A percentile compares a stretch with the other conserved stretches of the same genome.
These are phyloP conservation scores for Xiphydria camelus DNA, from an alignment of 2,888 invertebrate genomes.

Conservation along the genomic window DNA sequence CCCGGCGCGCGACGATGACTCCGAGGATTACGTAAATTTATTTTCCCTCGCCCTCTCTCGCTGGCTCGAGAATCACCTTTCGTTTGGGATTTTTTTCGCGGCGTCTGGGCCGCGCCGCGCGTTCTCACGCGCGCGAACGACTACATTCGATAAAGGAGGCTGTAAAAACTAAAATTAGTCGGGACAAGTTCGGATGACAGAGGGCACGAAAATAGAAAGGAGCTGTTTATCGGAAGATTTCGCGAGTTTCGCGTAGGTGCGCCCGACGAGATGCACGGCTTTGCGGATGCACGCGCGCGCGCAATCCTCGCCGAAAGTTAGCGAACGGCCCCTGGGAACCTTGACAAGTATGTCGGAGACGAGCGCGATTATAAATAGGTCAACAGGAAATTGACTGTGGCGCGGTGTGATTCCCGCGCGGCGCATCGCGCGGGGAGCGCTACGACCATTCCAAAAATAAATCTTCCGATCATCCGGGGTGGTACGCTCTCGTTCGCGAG, in stretches of 20 bases:
- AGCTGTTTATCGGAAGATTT: slow-evolving; percentile 2
- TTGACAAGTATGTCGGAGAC: slow-evolving; percentile 33
- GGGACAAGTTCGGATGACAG: background rate
- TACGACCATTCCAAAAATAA: too few relatives aligned
- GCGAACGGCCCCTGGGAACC: slow-evolving; percentile 29
- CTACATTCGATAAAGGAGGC: too few relatives aligned
- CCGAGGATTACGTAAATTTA: too few relatives aligned
- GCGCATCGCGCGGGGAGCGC: slow-evolving; percentile 14
- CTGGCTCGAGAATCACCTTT: too few relatives aligned
- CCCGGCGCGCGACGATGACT: too few relatives aligned
- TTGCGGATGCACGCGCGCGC: slow-evolving; percentile 8
- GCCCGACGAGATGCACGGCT: too few relatives aligned
- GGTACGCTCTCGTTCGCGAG: too few relatives aligned
- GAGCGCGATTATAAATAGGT: slow-evolving; percentile 46
- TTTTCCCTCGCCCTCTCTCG: too few relatives aligned
- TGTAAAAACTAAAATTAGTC: background rate
- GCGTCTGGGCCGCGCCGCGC: too few relatives aligned
- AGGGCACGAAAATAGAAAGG: background rate
- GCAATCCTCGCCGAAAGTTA: slow-evolving; percentile 21
- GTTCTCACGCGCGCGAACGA: too few relatives aligned
- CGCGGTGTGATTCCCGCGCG: slow-evolving; percentile 25
- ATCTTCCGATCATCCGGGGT: too few relatives aligned
- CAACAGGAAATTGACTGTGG: slow-evolving; percentile 45
- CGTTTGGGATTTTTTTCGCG: too few relatives aligned
- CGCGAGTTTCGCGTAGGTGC: background rate